Base-by-base conservation (phyloP, 2,888 invertebrate species). In the Ophioninae sp. region DNA sequence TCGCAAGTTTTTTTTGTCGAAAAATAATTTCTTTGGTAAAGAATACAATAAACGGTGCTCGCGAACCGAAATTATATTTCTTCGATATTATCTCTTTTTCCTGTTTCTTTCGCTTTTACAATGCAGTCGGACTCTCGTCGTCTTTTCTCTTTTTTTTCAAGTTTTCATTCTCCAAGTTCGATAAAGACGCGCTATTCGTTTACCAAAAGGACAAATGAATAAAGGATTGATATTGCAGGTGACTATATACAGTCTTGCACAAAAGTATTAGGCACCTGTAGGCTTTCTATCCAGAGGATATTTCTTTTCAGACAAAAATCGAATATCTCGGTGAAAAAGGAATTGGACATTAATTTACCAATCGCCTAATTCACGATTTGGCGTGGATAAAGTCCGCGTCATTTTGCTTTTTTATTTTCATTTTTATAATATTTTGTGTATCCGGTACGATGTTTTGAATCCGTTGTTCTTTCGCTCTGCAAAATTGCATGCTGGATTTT, bases 211-310 rank as follows among this genome's bases (percentile, higher is more conserved):
- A 22, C 41, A 64, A 44, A 72, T n/a, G 10, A 65, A 76, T 41
- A 58, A 56, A 41, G 10, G 22, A 79, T 71, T 44, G 64, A 69
- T 74, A 77, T 78, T 76, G 75, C 72, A 65, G 76, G 72, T 61
- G 72, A 13, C 44, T 51, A 51, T 51, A 6, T 41, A 41, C 9
- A 41, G 30, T 30, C 30, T 30, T 30, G 30, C 30, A 2, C 30
- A 30, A 30, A 30, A 30, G 30, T 30, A 30, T 30, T 30, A 30
- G 3, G 30, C 30, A 30, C 30, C 30, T 30, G 30, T 3, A 30
- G 30, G 30, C 30, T 30, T 30, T 30, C 30, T 30, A 30, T 30
- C 30, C 30, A 3, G 30, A 30, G 1, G 30, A 30, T 30, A 30
- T 30, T 30, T 30, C 30, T 30, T 30, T 30, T 3, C 30, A 30